Base-by-base conservation (phyloP, 2,113 vertebrate genomes). In the Scophthalmus maximus region DNA sequence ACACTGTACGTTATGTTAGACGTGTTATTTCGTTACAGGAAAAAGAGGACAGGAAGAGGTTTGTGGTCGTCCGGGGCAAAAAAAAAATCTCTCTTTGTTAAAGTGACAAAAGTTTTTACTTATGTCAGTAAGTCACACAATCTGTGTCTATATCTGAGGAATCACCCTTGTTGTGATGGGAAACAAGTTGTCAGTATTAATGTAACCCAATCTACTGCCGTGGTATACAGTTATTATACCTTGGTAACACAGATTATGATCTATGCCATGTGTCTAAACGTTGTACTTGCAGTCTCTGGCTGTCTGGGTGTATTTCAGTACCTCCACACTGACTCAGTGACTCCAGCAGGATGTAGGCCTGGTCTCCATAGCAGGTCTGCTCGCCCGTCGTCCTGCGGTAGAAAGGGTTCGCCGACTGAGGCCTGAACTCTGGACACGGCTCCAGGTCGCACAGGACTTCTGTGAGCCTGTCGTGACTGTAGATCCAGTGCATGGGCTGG, bases 401-500 rank as follows among this genome's bases (percentile, higher is more conserved):
- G 68, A 93, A 93, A 9, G 91, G 92, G 69, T 93, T 93, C 0
- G 84, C 91, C 3, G 92, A 93, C 81, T 91, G 77, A 40, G 87
- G 82, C 6, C 87, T 78, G 60, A 93, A 93, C 85, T 93, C 92
- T 4, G 90, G 91, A 82, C 42, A 73, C 0, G 92, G 92, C 73
- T 89, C 90, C 64, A 92, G 67, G 29, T 91, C 86, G 1, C 61
- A 55, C 30, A 93, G 85, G 3, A 93, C 69, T 23, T 85, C 85
- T 49, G 74, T 76, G 23, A 93, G 87, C 29, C 23, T 68, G 40
- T 91, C 84, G 2, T 69, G 78, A 30, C 68, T 82, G 82, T 93
- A 93, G 30, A 93, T 93, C 92, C 92, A 93, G 49, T 93, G 92
- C 81, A 92, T 88, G n/a, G 92, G 92, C 76, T 92, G 91, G 60